Base-by-base conservation (phyloP, 2,113 vertebrate species). In the Tachysurus vachellii region DNA sequence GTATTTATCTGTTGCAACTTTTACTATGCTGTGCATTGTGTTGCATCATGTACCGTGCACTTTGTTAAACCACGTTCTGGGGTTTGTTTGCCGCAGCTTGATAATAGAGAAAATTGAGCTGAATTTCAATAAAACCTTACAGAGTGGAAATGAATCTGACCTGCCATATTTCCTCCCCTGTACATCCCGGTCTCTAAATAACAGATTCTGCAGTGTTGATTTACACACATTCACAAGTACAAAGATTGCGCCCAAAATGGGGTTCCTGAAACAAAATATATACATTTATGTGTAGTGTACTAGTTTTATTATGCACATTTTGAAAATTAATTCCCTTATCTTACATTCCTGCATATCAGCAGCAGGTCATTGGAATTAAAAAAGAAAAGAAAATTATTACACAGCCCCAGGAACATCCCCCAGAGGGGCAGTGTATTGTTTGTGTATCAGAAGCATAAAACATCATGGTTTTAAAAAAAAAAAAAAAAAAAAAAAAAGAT, bases 391-490 rank as follows among this genome's bases (percentile, higher is more conserved):
- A n/a, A 62, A 9, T 11, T 8, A 1, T 62, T 62, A n/a, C 57
- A 21, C 16, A 59, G 17, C 4, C 17, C 17, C 57, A 59, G n/a
- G 1, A 66, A 66, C 28, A 28, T 31, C n/a, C 64, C 64, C n/a
- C 64, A 28, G 64, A 66, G n/a, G 64, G 9, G n/a, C 3, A 28
- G 4, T 66, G n/a, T n/a, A 66, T 66, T 28, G 13, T 71, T 28
- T 66, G 13, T 71, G 47, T 70, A 66, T 13, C 47, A 83, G n/a
- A 26, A 47, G 47, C 54, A n/a, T 36, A 83, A 83, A 83, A 70
- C 28, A 84, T 36, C 28, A 56, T 31, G 19, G 12, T 59, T 59
- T 59, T 57, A 57, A 57, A 6, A 47, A 47, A 50, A 50, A 50
- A 50, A 50, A 9, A 50, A 5, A 50, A 50, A 9, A 50, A 50